Evolutionary conservation across 92 coral and sea anemone genomes (phyloP), one percentile per base, ranked within the genome.

Genomic region (Scolanthus callimorphus): DNA sequence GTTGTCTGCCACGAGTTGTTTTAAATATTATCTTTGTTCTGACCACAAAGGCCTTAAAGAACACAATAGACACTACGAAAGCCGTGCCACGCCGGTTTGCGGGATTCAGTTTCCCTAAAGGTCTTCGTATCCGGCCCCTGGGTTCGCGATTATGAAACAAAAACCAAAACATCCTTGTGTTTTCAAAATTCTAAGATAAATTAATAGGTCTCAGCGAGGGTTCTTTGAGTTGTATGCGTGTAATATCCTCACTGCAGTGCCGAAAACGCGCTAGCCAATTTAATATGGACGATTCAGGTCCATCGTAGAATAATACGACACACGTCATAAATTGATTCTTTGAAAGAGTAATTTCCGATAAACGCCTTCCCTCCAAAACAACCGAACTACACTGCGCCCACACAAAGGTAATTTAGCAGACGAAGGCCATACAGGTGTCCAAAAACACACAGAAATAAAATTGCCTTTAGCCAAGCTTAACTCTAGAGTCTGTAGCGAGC

Each of bases 301-400:
- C 26, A 38, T 60, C 67, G 67, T 38, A 34, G 15, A 6, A 6
- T 34, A 34, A 6, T 34, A 48, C 69, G 55, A 75, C 57, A 76
- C 77, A 63, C 51, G 76, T 49, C 70, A 82, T 50, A 25, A n/a
- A 27, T 74, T 82, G 82, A 66, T 72, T 83, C 64, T 27, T 55
- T 69, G 76, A 61, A 65, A 69, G 75, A 67, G 68, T 76, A 69
- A 83, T 83, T 87, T 82, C 86, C 90, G 90, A 87, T 82, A 82
- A 87, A 75, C 77, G 83, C 55, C 68, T 83, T 85, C 78, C 63
- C 60, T 63, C 29, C 50, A 69, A 49, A 63, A 59, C 57, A 55
- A 74, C 46, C 51, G 77, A 71, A 72, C 31, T 41, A 27, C 39
- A 64, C 23, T 27, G 3, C 34, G 30, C 57, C 66, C 48, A 69